phyloP scores from a whole-genome alignment of 2,888 invertebrate species.

The Tenthredo amoena region DNA sequence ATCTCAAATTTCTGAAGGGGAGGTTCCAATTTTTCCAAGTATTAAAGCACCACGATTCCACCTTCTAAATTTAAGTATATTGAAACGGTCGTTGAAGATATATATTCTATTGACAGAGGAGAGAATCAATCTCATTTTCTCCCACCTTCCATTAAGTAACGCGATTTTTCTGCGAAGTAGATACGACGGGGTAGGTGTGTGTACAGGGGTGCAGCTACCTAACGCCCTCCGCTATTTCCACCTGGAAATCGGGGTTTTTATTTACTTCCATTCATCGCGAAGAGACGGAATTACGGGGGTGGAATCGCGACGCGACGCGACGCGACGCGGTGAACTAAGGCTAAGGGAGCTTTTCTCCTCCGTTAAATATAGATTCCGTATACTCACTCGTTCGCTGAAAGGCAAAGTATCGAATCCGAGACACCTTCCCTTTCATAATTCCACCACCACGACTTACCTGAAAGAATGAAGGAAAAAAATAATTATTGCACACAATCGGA shows the following conservation, averaged over 20 bases:
- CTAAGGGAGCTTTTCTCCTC: constrained; percentile 64
- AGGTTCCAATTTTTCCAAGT: constrained; percentile 28
- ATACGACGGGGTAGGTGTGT: not conserved
- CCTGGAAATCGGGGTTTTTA: constrained; percentile 55
- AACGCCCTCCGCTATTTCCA: constrained; percentile 20
- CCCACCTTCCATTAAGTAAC: not conserved
- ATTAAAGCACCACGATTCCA: constrained; percentile 20
- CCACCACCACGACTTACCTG: constrained; percentile 33
- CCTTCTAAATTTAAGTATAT: not conserved
- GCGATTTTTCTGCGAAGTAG: not conserved
- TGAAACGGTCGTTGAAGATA: not conserved
- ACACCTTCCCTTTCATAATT: not conserved
- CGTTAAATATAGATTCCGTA: constrained; percentile 59
- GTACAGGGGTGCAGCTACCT: not conserved
- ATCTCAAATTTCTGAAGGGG: not conserved
- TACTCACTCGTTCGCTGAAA: not conserved
- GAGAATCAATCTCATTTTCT: constrained; percentile 50
- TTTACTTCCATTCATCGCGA: constrained; percentile 52
- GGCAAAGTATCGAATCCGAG: constrained; percentile 28
- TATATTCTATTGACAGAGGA: constrained; percentile 44
- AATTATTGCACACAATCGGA: not conserved
- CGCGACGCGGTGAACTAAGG: constrained; percentile 60
- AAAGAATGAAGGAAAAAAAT: not conserved
- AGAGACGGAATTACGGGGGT: not conserved
- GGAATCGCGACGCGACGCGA: constrained; percentile 56